Evolutionary conservation across 2,888 invertebrate species (phyloP).

Genomic region (Clostera curtula): DNA sequence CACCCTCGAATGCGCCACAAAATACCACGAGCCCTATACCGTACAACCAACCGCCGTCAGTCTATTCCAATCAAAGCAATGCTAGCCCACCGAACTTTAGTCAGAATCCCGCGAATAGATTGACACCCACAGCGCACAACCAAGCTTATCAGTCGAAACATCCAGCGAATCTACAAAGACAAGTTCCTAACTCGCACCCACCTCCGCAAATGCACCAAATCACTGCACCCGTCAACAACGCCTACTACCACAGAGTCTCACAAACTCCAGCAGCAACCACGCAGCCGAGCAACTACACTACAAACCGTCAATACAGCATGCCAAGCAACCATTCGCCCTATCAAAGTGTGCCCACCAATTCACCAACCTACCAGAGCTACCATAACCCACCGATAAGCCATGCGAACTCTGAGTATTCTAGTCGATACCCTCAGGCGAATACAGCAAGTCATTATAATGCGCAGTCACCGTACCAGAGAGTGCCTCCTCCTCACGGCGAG

Average conservation of each 20-base stretch:
- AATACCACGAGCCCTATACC: constrained; percentile 50
- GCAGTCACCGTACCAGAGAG: constrained; percentile 76
- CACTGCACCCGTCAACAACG: constrained; percentile 51
- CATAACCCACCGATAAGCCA: constrained; percentile 70
- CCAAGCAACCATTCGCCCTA: constrained; percentile 51
- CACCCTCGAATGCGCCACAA: constrained; percentile 42
- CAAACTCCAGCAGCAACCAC: constrained; percentile 38
- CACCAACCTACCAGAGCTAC: constrained; percentile 63
- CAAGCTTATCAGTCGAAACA: constrained; percentile 47
- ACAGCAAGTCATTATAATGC: constrained; percentile 48
- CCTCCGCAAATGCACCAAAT: constrained; percentile 48
- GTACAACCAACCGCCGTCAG: constrained; percentile 55
- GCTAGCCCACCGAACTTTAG: constrained; percentile 48
- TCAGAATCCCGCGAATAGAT: constrained; percentile 57
- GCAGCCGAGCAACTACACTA: constrained; percentile 32
- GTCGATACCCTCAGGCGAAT: constrained; percentile 60
- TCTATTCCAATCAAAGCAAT: constrained; percentile 46
- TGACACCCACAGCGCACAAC: constrained; percentile 53
- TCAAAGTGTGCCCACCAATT: constrained; percentile 65
- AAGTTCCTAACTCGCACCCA: constrained; percentile 54
- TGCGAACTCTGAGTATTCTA: constrained; percentile 64
- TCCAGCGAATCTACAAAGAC: constrained; percentile 39
- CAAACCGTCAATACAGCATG: constrained; percentile 41
- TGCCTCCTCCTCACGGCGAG: constrained; percentile 75
- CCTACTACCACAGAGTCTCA: constrained; percentile 59